Percentiles rank a stretch among this genome's conserved stretches.
Evolutionary conservation across 1,140 invertebrate species (phyloP).

Genomic region (Drosophila rhopaloa): DNA sequence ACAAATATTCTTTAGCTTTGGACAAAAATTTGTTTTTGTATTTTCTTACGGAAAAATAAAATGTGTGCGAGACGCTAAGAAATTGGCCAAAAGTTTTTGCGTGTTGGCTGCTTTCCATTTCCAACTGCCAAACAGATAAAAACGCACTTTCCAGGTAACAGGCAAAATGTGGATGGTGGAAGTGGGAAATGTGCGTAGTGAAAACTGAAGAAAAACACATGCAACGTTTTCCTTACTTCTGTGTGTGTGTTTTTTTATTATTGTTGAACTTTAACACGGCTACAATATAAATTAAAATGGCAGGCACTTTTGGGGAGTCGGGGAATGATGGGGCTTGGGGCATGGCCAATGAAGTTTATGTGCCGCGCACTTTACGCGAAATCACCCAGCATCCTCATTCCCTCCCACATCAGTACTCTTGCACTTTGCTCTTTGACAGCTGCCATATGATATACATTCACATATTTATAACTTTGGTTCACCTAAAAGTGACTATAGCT

Average conservation of each 20-base stretch:
- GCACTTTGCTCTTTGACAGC: constrained; percentile 55
- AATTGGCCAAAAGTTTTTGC: constrained; percentile 37
- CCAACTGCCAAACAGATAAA: constrained; percentile 72
- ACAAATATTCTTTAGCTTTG: too few relatives aligned
- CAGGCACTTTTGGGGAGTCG: constrained; percentile 50
- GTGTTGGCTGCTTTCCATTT: constrained; percentile 22
- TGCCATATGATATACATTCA: constrained; percentile 58
- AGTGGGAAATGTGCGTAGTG: constrained; percentile 1
- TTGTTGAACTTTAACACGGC: constrained; percentile 77
- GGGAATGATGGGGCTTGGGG: neutral
- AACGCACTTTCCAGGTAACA: constrained; percentile 64
- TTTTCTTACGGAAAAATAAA: constrained; percentile 5
- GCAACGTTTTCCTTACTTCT: constrained; percentile 31
- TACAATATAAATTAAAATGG: constrained; percentile 83
- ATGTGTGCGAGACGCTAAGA: constrained; percentile 19
- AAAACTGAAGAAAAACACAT: constrained; percentile 38
- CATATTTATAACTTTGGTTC: too few relatives aligned
- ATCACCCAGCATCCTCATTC: constrained; percentile 3
- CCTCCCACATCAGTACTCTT: constrained; percentile 1
- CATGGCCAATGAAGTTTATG: constrained; percentile 64
- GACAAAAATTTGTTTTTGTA: neutral
- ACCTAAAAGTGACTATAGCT: too few relatives aligned
- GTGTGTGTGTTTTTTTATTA: constrained; percentile 63
- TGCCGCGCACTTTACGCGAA: constrained; percentile 48
- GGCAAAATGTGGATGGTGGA: constrained; percentile 1